A percentile compares a stretch with the other conserved stretches of the same genome.
These are phyloP conservation scores for Eudemis profundana DNA, from an alignment of 2,888 invertebrate genomes.

Conservation along the genomic window DNA sequence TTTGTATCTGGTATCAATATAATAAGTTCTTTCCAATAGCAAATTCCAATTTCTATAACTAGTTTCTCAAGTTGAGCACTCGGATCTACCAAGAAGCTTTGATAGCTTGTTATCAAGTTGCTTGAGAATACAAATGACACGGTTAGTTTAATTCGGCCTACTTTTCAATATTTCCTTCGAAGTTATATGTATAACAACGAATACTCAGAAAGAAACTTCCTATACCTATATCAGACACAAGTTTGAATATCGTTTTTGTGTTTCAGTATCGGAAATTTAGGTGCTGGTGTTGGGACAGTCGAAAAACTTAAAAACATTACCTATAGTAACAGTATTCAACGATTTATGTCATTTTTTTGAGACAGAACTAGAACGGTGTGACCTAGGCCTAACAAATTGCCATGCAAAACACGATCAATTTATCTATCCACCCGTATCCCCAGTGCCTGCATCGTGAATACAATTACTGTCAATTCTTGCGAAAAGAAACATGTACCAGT, in stretches of 20 bases:
- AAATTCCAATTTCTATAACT: neutral
- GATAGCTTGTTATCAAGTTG: neutral
- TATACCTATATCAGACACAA: too few species aligned
- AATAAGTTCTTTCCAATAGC: neutral
- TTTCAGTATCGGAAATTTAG: too few species aligned
- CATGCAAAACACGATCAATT: slow-evolving; percentile 24
- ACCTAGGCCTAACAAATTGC: slow-evolving; percentile 6
- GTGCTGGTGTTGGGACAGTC: too few species aligned
- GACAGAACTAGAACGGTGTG: neutral
- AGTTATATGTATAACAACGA: neutral
- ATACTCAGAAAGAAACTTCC: too few species aligned
- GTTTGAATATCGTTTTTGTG: too few species aligned
- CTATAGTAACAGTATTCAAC: too few species aligned
- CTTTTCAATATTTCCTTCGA: neutral
- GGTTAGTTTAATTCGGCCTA: neutral
- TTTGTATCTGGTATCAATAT: neutral
- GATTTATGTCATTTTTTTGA: neutral
- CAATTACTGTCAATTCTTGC: slow-evolving; percentile 28
- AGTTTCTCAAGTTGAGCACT: neutral
- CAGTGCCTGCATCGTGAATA: slow-evolving; percentile 30
- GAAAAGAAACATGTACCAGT: neutral
- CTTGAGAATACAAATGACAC: neutral
- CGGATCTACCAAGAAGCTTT: neutral
- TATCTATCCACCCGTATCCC: slow-evolving; percentile 12
- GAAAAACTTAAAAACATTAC: too few species aligned